A percentile compares a stretch with the other conserved stretches of the same genome.
These are phyloP conservation scores for Noctua comes DNA, from an alignment of 2,888 invertebrate species.

Conservation along the genomic window DNA sequence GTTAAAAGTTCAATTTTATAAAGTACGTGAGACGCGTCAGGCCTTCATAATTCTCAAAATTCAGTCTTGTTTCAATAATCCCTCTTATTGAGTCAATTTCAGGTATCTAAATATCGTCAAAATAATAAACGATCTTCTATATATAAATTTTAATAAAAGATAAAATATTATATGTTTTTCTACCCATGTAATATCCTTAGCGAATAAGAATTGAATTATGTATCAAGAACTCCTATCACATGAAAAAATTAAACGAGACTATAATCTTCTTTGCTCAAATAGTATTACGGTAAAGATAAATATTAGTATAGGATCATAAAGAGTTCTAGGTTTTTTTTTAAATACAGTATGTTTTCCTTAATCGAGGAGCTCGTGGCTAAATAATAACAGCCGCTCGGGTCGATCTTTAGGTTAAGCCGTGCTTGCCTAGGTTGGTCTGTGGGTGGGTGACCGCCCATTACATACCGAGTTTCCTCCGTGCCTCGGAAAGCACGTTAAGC, in stretches of 20 bases:
- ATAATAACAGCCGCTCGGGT: no score
- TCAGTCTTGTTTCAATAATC: not conserved
- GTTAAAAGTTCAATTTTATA: not conserved
- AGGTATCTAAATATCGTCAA: not conserved
- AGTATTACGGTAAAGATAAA: not conserved
- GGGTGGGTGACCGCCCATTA: no score
- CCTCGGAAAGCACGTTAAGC: no score
- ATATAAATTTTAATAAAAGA: conserved; percentile 12
- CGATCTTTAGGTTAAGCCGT: no score
- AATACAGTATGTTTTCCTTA: not conserved
- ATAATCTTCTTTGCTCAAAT: not conserved
- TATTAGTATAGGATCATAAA: not conserved
- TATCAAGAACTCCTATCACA: not conserved
- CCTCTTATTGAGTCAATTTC: not conserved
- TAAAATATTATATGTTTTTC: not conserved
- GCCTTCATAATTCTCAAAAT: not conserved
- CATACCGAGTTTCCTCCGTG: no score
- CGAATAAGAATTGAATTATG: conserved; percentile 3
- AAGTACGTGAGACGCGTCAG: not conserved
- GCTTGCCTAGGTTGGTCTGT: no score
- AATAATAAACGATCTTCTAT: not conserved
- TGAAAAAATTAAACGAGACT: not conserved
- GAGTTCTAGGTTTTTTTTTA: not conserved
- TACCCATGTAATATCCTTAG: not conserved
- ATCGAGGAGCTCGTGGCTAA: no score